phyloP scores from a whole-genome alignment of 2,797 vertebrate genomes.

The Hydrophis major region DNA sequence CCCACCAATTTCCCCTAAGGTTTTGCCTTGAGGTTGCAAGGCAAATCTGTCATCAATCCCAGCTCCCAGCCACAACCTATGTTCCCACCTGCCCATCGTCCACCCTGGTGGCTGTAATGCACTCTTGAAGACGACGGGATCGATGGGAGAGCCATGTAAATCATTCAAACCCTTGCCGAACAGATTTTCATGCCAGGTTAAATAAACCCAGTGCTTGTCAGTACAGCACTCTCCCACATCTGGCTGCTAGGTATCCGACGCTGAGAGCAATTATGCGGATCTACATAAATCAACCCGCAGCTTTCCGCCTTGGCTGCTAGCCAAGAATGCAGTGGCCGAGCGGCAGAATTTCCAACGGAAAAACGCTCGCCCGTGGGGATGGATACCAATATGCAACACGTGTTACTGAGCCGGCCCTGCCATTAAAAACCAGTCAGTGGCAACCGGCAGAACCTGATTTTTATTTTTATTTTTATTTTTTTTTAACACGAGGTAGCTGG shows the following conservation, averaged over 20 bases:
- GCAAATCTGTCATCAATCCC: background rate
- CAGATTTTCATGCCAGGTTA: background rate
- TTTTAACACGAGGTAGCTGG: background rate
- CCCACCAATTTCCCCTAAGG: background rate
- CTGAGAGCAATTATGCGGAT: background rate
- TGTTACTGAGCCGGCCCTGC: background rate
- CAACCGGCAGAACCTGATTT: background rate
- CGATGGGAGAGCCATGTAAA: no score
- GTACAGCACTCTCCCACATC: background rate
- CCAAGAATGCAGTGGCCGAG: background rate
- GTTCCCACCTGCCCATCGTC: background rate
- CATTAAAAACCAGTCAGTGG: background rate
- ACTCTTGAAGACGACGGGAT: background rate
- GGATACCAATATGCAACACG: background rate
- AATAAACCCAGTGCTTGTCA: background rate
- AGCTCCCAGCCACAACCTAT: background rate
- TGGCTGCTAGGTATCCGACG: background rate
- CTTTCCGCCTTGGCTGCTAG: background rate
- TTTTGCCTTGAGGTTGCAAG: background rate
- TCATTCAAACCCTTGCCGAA: background rate
- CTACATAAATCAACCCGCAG: background rate
- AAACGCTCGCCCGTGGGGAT: background rate
- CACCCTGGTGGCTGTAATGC: background rate
- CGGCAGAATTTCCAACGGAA: background rate
- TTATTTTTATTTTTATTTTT: no score